These are phyloP conservation scores for Reticulitermes speratus DNA, from an alignment of 1,140 invertebrate genomes.

Conservation along the genomic window DNA sequence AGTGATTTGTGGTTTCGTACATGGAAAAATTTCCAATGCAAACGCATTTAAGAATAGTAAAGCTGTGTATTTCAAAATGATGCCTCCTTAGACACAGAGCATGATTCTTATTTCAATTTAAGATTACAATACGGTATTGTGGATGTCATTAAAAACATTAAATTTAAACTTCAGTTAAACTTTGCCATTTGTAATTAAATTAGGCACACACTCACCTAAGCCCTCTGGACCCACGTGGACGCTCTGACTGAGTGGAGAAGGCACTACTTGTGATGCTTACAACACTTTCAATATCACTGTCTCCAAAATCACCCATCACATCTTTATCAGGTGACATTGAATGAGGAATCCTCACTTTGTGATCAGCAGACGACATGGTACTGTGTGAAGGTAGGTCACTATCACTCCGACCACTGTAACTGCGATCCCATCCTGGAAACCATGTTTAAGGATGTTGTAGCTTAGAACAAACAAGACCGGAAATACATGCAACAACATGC, in stretches of 20 bases:
- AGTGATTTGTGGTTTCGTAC: not conserved
- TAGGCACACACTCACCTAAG: constrained; percentile 54
- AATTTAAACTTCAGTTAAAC: too few relatives aligned
- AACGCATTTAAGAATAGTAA: too few relatives aligned
- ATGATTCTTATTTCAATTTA: too few relatives aligned
- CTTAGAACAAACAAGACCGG: not conserved
- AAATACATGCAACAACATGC: constrained; percentile 18
- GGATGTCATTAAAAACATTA: too few relatives aligned
- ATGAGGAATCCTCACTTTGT: constrained; percentile 41
- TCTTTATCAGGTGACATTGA: constrained; percentile 69
- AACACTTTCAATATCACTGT: constrained; percentile 88
- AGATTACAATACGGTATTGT: too few relatives aligned
- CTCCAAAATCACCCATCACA: constrained; percentile 67
- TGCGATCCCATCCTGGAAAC: constrained; percentile 67
- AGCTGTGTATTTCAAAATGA: too few relatives aligned
- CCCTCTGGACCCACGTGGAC: constrained; percentile 70
- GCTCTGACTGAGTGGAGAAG: constrained; percentile 88
- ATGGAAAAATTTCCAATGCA: too few relatives aligned
- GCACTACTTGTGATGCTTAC: constrained; percentile 84
- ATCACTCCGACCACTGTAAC: constrained; percentile 78
- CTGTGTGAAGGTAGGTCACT: constrained; percentile 66
- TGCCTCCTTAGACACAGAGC: too few relatives aligned
- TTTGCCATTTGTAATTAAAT: too few relatives aligned
- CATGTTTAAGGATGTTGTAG: not conserved
- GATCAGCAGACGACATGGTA: constrained; percentile 38